Evolutionary conservation across 2,113 vertebrate species (phyloP), one percentile per base, ranked within the genome.

Genomic region (Campylorhamphus procurvoides): DNA sequence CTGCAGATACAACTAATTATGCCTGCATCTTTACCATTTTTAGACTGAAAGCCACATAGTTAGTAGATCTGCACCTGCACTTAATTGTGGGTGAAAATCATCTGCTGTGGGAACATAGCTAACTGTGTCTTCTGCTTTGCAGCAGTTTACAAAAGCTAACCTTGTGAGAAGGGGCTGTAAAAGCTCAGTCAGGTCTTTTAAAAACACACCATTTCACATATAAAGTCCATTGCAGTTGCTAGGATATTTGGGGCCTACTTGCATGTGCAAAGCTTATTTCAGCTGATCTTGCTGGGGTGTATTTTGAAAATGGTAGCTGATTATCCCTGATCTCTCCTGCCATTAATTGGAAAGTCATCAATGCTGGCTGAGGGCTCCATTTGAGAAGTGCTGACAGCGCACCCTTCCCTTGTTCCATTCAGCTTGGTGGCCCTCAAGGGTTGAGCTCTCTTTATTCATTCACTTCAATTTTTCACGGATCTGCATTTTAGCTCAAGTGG

Each of bases 231-330:
- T 63, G 25, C 49, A 90, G 90, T 95, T 93, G 88, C 82, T 87
- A 94, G 71, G 89, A 53, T 96, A 94, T 95, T 53, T 93, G 88
- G 13, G 81, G 33, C 78, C 37, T 80, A 15, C 64, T 93, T 25
- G 40, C 35, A 77, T 60, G 63, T 28, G 62, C 53, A 90, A 76
- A 83, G 87, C 90, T 91, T 89, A 44, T 77, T 93, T 93, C 46
- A 94, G 59, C 59, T 73, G 46, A 80, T 85, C 28, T 50, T 2
- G 0, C 49, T 35, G 42, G 10, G 18, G 67, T 78, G 62, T 88
- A 83, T 87, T 96, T 94, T 96, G 93, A 81, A 86, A 87, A 87
- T 39, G 42, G 87, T 35, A 64, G 63, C 63, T 93, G 64, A 94
- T 94, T 92, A 88, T 89, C 83, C 81, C 77, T 87, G 68, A 58